Evolutionary conservation across 2,888 invertebrate species (phyloP).

Genomic region (Pollenia amentaria): DNA sequence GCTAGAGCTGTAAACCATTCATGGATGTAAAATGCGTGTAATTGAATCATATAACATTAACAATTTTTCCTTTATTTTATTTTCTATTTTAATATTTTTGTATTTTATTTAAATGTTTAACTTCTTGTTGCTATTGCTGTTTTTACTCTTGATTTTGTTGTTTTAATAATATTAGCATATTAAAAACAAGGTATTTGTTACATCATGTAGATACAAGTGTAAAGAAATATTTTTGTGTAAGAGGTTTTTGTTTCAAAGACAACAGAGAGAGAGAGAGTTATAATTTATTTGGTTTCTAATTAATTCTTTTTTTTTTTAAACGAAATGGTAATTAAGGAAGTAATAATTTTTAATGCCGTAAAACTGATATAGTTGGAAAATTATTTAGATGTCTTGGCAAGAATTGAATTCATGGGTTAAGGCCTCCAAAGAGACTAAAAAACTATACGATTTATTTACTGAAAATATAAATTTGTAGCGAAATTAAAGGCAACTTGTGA

Average conservation of each 20-base stretch:
- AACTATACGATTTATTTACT: too few species aligned
- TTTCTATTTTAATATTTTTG: slow-evolving; percentile 13
- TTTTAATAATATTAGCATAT: slow-evolving; percentile 64
- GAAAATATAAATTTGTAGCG: too few species aligned
- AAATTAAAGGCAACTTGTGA: too few species aligned
- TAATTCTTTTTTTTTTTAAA: slow-evolving; percentile 21
- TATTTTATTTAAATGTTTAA: slow-evolving; percentile 43
- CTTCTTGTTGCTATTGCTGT: not conserved
- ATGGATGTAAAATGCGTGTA: slow-evolving; percentile 69
- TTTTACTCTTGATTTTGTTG: slow-evolving; percentile 38
- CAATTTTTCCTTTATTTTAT: slow-evolving; percentile 27
- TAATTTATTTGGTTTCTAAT: slow-evolving; percentile 19
- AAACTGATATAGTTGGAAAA: too few species aligned
- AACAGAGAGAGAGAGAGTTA: not conserved
- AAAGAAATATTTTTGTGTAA: not conserved
- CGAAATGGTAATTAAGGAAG: slow-evolving; percentile 53
- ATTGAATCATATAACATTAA: slow-evolving; percentile 70
- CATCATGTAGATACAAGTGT: slow-evolving; percentile 16
- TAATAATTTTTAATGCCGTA: slow-evolving; percentile 2
- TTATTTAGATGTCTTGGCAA: too few species aligned
- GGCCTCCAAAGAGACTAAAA: too few species aligned
- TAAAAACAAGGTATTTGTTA: slow-evolving; percentile 59
- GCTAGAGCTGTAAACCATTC: slow-evolving; percentile 64
- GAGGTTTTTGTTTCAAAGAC: slow-evolving; percentile 23
- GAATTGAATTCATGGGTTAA: too few species aligned